These are phyloP conservation scores for Melanostoma mellinum DNA, from an alignment of 2,888 invertebrate genomes.

Conservation along the genomic window DNA sequence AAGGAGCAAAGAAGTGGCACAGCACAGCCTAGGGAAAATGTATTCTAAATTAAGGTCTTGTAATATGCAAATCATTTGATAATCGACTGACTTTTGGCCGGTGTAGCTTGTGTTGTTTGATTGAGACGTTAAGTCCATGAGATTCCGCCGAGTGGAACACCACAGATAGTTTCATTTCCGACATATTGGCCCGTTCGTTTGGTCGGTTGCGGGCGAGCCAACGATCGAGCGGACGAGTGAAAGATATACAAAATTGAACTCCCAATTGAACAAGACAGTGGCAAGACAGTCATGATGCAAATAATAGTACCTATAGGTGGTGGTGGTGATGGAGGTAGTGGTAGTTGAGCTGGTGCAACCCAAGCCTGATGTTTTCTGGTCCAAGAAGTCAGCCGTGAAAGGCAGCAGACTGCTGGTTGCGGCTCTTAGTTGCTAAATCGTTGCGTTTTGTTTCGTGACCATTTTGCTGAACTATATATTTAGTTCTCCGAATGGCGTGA, in stretches of 20 bases:
- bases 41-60: slow-evolving; percentile 70
- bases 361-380: slow-evolving; percentile 2
- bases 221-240: slow-evolving; percentile 10
- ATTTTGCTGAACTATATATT: slow-evolving; percentile 48
- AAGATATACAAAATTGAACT: slow-evolving; percentile 45
- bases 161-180: slow-evolving; percentile 65
- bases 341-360: slow-evolving; percentile 10
- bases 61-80: slow-evolving; percentile 71
- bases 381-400: slow-evolving; percentile 56
- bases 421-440: slow-evolving; percentile 25
- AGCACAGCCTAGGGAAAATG: slow-evolving; percentile 37
- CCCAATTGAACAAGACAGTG: slow-evolving; percentile 61
- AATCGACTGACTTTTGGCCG: slow-evolving; percentile 72
- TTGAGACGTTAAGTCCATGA: slow-evolving; percentile 56
- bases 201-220: neutral
- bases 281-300: slow-evolving; percentile 36
- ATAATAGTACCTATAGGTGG: neutral
- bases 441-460: slow-evolving; percentile 65
- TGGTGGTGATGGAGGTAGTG: neutral
- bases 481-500: slow-evolving; percentile 55
- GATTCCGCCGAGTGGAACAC: slow-evolving; percentile 47
- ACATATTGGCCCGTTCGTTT: slow-evolving; percentile 38
- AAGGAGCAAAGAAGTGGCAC: slow-evolving; percentile 3
- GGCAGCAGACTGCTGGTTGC: slow-evolving; percentile 16
- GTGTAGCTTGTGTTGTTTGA: slow-evolving; percentile 48